Evolutionary conservation across 2,888 invertebrate species (phyloP).

Genomic region (Sthenelais limicola): DNA sequence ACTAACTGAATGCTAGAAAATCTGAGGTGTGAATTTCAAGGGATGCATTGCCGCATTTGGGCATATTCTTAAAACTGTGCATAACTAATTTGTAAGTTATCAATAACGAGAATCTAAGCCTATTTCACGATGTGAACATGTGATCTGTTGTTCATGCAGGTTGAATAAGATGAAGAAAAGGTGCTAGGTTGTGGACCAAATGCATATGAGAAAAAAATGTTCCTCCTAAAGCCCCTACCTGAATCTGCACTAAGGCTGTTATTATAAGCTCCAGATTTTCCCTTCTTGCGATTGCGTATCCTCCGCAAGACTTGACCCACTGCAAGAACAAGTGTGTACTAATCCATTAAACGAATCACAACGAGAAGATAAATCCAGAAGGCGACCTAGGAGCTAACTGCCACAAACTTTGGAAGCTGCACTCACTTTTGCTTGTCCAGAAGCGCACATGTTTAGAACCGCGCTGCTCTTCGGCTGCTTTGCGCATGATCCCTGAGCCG

Average conservation of each 20-base stretch:
- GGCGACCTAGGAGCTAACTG: background rate
- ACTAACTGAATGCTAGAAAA: no score
- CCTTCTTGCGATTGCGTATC: constrained; percentile 32
- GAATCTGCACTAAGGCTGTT: constrained; percentile 29
- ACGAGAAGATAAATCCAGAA: background rate
- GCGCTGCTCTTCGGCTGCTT: constrained; percentile 22
- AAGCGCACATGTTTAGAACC: constrained; percentile 37
- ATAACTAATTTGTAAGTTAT: no score
- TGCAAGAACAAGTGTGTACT: constrained; percentile 35
- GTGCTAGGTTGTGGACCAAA: no score
- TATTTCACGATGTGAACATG: no score
- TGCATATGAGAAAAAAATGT: no score
- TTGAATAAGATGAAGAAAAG: no score
- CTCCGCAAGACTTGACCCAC: constrained; percentile 41
- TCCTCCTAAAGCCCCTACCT: no score
- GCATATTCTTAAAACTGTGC: no score
- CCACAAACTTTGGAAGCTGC: background rate
- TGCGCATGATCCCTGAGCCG: constrained; percentile 38
- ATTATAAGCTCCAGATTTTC: constrained; percentile 28
- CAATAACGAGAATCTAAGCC: no score
- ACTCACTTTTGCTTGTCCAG: constrained; percentile 43
- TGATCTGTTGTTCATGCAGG: no score
- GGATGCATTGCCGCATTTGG: no score
- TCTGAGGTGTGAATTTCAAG: no score
- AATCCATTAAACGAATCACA: background rate